phyloP scores from a whole-genome alignment of 2,888 invertebrate genomes.

The Drosophila hamatofila region DNA sequence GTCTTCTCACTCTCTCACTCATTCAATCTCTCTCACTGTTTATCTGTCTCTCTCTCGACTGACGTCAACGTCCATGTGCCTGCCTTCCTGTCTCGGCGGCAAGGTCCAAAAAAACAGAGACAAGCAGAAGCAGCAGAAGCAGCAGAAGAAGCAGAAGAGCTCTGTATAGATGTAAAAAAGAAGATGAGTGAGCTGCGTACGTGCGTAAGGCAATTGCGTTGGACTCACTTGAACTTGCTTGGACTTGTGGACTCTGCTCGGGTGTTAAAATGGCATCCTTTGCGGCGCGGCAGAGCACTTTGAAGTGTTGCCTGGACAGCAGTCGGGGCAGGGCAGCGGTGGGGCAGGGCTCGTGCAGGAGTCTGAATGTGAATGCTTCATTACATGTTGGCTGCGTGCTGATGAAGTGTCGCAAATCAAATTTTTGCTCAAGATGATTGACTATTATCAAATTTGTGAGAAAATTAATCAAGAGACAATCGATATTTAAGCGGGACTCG shows the following conservation, averaged over 20 bases:
- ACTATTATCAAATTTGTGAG: slow-evolving; percentile 15
- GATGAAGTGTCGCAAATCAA: slow-evolving; percentile 35
- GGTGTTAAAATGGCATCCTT: slow-evolving; percentile 43
- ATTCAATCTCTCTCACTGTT: slow-evolving; percentile 25
- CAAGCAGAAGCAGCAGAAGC: slow-evolving; percentile 7
- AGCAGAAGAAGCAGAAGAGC: slow-evolving; percentile 14
- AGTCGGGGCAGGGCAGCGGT: not conserved
- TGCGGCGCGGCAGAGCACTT: slow-evolving; percentile 37
- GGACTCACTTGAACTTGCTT: slow-evolving; percentile 62
- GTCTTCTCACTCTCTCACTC: slow-evolving; percentile 24
- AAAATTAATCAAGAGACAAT: slow-evolving; percentile 15
- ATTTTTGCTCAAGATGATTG: slow-evolving; percentile 29
- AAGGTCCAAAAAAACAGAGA: slow-evolving; percentile 46
- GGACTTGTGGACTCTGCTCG: slow-evolving; percentile 26
- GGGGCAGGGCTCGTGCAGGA: not conserved
- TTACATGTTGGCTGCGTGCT: slow-evolving; percentile 45
- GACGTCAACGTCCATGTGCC: slow-evolving; percentile 40
- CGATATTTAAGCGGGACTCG: not conserved
- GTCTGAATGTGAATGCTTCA: slow-evolving; percentile 49
- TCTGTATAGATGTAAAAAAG: slow-evolving; percentile 56
- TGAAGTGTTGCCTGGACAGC: slow-evolving; percentile 18
- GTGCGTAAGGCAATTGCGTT: slow-evolving; percentile 73
- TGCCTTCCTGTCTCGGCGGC: slow-evolving; percentile 51
- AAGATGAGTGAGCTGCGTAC: slow-evolving; percentile 76
- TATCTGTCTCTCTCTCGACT: slow-evolving; percentile 10